A percentile compares a stretch with the other conserved stretches of the same genome.
phyloP scores from a whole-genome alignment of 1,140 invertebrate genomes.

The Drosophila ohnishii region DNA sequence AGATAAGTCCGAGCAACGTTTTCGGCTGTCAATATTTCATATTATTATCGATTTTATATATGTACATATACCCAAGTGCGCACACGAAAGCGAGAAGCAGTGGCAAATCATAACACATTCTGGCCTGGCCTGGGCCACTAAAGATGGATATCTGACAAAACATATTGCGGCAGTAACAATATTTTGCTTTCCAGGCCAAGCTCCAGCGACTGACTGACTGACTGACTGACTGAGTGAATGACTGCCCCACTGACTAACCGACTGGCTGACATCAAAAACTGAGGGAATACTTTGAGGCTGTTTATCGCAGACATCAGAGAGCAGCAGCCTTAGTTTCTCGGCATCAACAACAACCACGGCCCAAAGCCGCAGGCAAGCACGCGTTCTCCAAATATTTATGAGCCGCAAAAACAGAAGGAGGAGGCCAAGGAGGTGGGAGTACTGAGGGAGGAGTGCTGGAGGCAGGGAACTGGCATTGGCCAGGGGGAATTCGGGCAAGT shows the following conservation, averaged over 20 bases:
- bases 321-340: constrained; percentile 38
- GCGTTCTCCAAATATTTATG: constrained; percentile 74
- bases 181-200: constrained; percentile 54
- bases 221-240: constrained; percentile 17
- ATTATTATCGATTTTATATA: constrained; percentile 49
- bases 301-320: constrained; percentile 55
- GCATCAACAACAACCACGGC: constrained; percentile 24
- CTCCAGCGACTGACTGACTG: constrained; percentile 21
- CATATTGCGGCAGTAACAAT: constrained; percentile 56
- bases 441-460: background rate
- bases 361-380: constrained; percentile 58
- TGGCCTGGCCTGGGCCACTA: constrained; percentile 24
- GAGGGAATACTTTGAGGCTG: constrained; percentile 40
- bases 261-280: constrained; percentile 48
- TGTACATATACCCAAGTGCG: constrained; percentile 1
- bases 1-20: constrained; percentile 21
- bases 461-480: constrained; percentile 3
- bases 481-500: constrained; percentile 44
- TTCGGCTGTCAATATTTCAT: constrained; percentile 52
- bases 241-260: constrained; percentile 22
- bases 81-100: constrained; percentile 14
- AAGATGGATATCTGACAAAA: constrained; percentile 61
- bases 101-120: constrained; percentile 41
- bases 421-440: background rate
- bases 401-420: constrained; percentile 39